A percentile compares a stretch with the other conserved stretches of the same genome.
Evolutionary conservation across 2,113 vertebrate genomes (phyloP).

Genomic region (Anhinga anhinga): DNA sequence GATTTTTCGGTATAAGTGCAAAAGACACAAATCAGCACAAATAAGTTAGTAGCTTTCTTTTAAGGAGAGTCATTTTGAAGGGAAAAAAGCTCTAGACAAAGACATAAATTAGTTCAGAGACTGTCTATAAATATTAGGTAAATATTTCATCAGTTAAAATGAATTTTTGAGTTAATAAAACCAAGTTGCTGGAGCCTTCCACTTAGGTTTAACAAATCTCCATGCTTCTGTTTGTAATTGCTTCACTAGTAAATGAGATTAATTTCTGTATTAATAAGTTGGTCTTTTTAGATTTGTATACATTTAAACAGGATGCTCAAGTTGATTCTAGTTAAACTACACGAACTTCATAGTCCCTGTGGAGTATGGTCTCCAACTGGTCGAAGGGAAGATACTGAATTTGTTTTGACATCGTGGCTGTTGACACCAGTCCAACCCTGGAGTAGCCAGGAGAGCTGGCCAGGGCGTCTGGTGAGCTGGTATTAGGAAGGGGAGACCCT

Average conservation of each 20-base stretch:
- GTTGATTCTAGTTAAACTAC: background rate
- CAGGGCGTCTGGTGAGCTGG: rapidly evolving
- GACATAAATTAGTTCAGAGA: background rate
- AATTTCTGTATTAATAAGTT: background rate
- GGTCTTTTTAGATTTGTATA: background rate
- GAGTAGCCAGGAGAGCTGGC: background rate
- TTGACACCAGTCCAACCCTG: background rate
- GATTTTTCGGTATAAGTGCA: background rate
- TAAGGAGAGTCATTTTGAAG: background rate
- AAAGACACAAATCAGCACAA: background rate
- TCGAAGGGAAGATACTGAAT: background rate
- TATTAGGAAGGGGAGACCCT: background rate
- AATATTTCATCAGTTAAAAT: background rate
- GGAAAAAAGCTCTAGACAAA: background rate
- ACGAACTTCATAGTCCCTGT: rapidly evolving
- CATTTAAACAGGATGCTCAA: background rate
- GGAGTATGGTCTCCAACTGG: background rate
- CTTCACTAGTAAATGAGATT: background rate
- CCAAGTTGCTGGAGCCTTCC: background rate
- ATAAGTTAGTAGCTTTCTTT: background rate
- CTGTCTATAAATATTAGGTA: background rate
- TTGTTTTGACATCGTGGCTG: background rate
- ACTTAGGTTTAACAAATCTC: background rate
- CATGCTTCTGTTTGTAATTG: background rate
- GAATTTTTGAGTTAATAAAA: background rate